Conservation (phyloP, 2,113 vertebrate genomes). For the Willisornis vidua region DNA sequence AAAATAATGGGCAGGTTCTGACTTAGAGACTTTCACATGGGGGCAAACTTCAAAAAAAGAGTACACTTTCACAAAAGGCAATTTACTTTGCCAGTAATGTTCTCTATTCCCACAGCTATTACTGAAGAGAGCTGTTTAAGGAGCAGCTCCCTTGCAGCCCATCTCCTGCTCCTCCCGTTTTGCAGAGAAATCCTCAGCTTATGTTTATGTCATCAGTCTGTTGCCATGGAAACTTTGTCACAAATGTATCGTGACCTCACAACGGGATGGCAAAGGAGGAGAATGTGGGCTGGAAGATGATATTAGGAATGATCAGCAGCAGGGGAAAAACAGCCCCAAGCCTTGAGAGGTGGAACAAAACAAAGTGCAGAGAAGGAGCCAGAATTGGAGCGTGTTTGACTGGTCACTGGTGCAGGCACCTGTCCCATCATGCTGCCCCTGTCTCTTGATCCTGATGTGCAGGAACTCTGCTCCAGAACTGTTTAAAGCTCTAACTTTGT, state of each 20-base stretch:
- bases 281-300: background rate
- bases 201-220: constrained; percentile 72
- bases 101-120: constrained; percentile 68
- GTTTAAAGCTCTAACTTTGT: fast-evolving
- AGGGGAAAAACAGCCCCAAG: background rate
- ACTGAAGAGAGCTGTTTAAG: constrained; percentile 60
- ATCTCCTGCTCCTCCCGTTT: constrained; percentile 62
- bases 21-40: constrained; percentile 69
- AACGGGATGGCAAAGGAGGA: constrained; percentile 23
- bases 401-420: background rate
- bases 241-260: constrained; percentile 66
- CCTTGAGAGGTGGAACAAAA: background rate
- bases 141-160: constrained; percentile 61
- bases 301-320: background rate
- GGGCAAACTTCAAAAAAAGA: constrained; percentile 71
- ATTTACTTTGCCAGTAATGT: constrained; percentile 61
- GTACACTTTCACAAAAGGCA: constrained; percentile 55
- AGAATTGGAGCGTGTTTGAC: fast-evolving
- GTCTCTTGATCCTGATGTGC: fast-evolving
- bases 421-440: background rate
- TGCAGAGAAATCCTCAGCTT: constrained; percentile 64
- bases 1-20: constrained; percentile 76
- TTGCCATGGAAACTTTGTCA: constrained; percentile 73
- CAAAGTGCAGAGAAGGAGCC: fast-evolving
- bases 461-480: fast-evolving